phyloP scores from a whole-genome alignment of 1,140 invertebrate species.

The Scaptomyza hsui region DNA sequence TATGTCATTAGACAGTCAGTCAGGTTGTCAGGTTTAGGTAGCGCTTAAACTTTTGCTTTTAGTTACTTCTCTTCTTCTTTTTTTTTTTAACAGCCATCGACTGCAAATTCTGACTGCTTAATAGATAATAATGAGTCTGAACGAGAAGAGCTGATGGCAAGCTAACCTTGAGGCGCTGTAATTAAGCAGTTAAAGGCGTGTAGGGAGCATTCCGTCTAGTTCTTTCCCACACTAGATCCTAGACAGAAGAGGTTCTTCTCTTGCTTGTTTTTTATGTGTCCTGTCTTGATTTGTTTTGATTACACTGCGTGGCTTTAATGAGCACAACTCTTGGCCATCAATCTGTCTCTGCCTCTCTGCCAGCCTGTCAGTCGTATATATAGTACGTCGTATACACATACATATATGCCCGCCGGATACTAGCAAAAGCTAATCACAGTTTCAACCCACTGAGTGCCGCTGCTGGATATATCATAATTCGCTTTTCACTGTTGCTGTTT shows the following conservation, averaged over 20 bases:
- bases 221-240: slow-evolving; percentile 67
- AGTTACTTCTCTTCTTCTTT: background rate
- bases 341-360: slow-evolving; percentile 49
- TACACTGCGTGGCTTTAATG: slow-evolving; percentile 78
- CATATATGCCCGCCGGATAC: slow-evolving; percentile 5
- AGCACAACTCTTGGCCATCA: slow-evolving; percentile 64
- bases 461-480: slow-evolving; percentile 72
- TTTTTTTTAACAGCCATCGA: slow-evolving; percentile 3
- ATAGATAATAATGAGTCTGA: slow-evolving; percentile 73
- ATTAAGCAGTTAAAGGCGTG: slow-evolving; percentile 77
- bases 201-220: slow-evolving; percentile 36
- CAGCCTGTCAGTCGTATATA: slow-evolving; percentile 16
- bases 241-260: slow-evolving; percentile 6
- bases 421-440: slow-evolving; percentile 61
- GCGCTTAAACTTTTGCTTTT: slow-evolving; percentile 51
- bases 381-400: too few relatives aligned
- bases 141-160: background rate
- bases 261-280: slow-evolving; percentile 54
- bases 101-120: slow-evolving; percentile 65
- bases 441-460: slow-evolving; percentile 15
- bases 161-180: slow-evolving; percentile 76
- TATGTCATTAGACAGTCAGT: slow-evolving; percentile 77
- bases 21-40: slow-evolving; percentile 40
- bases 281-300: slow-evolving; percentile 81
- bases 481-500: slow-evolving; percentile 37